These are phyloP conservation scores for Amaurobius ferox DNA, from an alignment of 2,888 invertebrate genomes.

Conservation along the genomic window DNA sequence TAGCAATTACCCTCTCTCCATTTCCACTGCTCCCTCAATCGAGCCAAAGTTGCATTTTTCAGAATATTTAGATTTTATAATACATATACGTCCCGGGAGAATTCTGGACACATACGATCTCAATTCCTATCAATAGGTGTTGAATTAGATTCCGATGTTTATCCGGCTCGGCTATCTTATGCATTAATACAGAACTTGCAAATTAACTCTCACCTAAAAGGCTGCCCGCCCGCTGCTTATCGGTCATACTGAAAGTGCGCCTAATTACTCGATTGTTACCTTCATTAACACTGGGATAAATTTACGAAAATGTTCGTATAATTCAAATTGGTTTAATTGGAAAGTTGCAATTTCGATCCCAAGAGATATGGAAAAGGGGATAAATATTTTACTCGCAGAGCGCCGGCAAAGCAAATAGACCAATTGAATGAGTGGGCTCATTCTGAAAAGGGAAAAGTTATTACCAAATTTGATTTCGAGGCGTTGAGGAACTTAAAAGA, in stretches of 20 bases:
- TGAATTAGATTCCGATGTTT: slow-evolving; percentile 14
- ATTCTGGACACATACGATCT: slow-evolving; percentile 12
- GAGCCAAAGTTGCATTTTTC: background rate
- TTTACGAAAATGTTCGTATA: slow-evolving; percentile 22
- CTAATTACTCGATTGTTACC: slow-evolving; percentile 19
- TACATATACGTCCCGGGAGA: background rate
- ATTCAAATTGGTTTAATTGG: slow-evolving; percentile 31
- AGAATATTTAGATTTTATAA: slow-evolving; percentile 14
- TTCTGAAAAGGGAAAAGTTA: background rate
- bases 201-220: slow-evolving; percentile 16
- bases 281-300: slow-evolving; percentile 24
- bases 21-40: background rate
- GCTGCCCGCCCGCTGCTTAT: background rate
- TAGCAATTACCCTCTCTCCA: background rate
- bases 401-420: slow-evolving; percentile 12
- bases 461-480: slow-evolving; percentile 12
- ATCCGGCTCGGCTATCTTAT: slow-evolving; percentile 3
- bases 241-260: slow-evolving; percentile 4
- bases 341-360: slow-evolving; percentile 22
- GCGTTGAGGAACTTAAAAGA: background rate
- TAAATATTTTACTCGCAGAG: slow-evolving; percentile 11
- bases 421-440: slow-evolving; percentile 6
- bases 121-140: slow-evolving; percentile 14
- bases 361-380: background rate
- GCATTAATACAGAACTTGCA: slow-evolving; percentile 7